Conservation (phyloP, 2,888 invertebrate genomes). For the Drosophila dives region DNA sequence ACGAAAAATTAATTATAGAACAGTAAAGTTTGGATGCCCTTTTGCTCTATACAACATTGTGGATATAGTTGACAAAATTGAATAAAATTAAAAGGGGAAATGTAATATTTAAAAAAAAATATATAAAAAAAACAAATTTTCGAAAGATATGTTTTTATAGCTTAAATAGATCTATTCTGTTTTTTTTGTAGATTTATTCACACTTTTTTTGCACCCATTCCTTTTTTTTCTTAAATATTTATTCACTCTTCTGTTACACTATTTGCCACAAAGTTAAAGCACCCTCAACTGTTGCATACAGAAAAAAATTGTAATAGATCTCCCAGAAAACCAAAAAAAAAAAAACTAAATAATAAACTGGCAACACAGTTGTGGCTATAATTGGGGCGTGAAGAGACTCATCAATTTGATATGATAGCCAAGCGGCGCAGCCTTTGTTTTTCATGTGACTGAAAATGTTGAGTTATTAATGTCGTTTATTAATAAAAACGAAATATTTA, state of each 20-base stretch:
- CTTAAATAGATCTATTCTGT: too few species aligned
- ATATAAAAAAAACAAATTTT: background rate
- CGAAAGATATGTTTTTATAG: too few species aligned
- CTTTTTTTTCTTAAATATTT: too few species aligned
- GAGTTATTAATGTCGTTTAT: constrained; percentile 11
- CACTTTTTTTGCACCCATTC: background rate
- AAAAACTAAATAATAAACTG: constrained; percentile 8
- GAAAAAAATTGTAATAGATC: constrained; percentile 4
- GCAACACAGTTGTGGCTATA: constrained; percentile 37
- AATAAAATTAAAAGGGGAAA: background rate
- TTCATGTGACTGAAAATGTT: background rate
- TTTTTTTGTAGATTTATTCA: background rate
- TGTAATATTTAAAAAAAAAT: background rate
- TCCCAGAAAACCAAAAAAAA: constrained; percentile 3
- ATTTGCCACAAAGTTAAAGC: background rate
- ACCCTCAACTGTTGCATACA: background rate
- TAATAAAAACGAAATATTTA: constrained; percentile 16
- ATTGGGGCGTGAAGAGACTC: constrained; percentile 63
- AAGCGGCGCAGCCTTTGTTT: constrained; percentile 25
- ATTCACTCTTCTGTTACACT: background rate
- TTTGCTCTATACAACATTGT: background rate
- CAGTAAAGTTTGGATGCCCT: constrained; percentile 8
- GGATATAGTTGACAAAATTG: background rate
- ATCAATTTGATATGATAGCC: constrained; percentile 63
- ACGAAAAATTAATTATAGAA: constrained; percentile 4